Evolutionary conservation across 2,888 invertebrate genomes (phyloP).

Genomic region (Bhutanitis thaidina): DNA sequence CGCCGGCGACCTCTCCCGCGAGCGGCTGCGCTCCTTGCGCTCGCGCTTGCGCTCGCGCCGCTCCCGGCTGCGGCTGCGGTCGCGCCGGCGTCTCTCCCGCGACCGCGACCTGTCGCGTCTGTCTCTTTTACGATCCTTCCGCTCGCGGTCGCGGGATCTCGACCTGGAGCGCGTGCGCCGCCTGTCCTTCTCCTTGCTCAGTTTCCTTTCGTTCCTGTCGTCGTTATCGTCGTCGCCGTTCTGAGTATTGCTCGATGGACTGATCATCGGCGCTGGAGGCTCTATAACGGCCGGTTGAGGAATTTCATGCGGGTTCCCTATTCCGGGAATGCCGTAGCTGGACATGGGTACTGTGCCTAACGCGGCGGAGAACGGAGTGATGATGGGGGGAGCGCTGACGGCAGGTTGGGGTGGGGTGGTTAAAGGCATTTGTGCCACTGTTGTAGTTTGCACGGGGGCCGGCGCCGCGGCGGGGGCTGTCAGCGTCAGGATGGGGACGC

Average conservation of each 20-base stretch:
- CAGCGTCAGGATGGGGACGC: slow-evolving; percentile 82
- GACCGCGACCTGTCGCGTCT: slow-evolving; percentile 77
- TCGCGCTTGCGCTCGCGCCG: slow-evolving; percentile 69
- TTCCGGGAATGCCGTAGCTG: slow-evolving; percentile 59
- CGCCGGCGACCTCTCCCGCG: slow-evolving; percentile 74
- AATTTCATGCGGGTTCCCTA: slow-evolving; percentile 67
- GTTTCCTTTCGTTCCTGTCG: slow-evolving; percentile 43
- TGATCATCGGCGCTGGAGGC: slow-evolving; percentile 55
- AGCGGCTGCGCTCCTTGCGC: slow-evolving; percentile 76
- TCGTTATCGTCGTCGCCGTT: slow-evolving; percentile 49
- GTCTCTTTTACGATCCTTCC: slow-evolving; percentile 68
- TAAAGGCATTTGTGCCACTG: slow-evolving; percentile 27
- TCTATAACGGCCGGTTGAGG: slow-evolving; percentile 73
- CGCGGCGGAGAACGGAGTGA: slow-evolving; percentile 55
- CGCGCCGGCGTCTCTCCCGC: slow-evolving; percentile 78
- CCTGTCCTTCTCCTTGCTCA: slow-evolving; percentile 52
- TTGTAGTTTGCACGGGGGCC: slow-evolving; percentile 34
- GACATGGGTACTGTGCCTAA: slow-evolving; percentile 45
- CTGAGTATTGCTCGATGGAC: slow-evolving; percentile 42
- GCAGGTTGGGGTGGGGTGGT: slow-evolving; percentile 31
- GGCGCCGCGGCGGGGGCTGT: slow-evolving; percentile 46
- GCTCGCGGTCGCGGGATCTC: slow-evolving; percentile 55
- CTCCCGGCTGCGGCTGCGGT: slow-evolving; percentile 81
- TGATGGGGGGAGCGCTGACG: slow-evolving; percentile 33
- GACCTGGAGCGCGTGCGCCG: slow-evolving; percentile 52